phyloP scores from a whole-genome alignment of 2,888 invertebrate species.

The Cerastis leucographa region DNA sequence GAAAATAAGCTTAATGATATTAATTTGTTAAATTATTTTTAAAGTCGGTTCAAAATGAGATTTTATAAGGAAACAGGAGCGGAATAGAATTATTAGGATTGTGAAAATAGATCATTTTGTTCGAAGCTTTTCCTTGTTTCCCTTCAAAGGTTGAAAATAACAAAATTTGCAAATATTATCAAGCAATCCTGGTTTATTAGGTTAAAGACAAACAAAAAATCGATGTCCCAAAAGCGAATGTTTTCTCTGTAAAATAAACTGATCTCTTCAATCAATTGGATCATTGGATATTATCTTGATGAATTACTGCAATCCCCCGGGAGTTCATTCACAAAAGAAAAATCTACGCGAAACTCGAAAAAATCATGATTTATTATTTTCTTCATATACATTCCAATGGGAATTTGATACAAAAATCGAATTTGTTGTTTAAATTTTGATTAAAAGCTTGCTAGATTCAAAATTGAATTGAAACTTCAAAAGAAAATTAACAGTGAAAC shows the following conservation, averaged over 20 bases:
- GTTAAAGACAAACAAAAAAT: constrained; percentile 27
- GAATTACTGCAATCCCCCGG: constrained; percentile 59
- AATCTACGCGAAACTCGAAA: constrained; percentile 52
- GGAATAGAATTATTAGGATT: neutral
- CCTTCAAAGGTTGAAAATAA: neutral
- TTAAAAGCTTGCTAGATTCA: constrained; percentile 9
- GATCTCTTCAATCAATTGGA: constrained; percentile 63
- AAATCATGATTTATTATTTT: constrained; percentile 62
- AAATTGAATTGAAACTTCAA: neutral
- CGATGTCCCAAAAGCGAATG: constrained; percentile 14
- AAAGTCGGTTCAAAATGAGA: neutral
- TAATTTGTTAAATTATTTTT: constrained; percentile 2
- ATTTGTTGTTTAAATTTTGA: constrained; percentile 5
- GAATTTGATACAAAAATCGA: constrained; percentile 13
- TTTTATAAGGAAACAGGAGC: neutral
- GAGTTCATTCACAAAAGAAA: constrained; percentile 58
- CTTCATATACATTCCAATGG: constrained; percentile 26
- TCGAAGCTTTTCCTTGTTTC: neutral
- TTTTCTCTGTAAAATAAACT: constrained; percentile 63
- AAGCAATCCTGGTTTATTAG: neutral
- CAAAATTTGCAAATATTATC: constrained; percentile 9
- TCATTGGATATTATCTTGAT: constrained; percentile 63
- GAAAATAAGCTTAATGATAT: neutral
- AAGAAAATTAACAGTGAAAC: neutral
- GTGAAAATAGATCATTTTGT: constrained; percentile 3